A percentile compares a stretch with the other conserved stretches of the same genome.
Evolutionary conservation across 2,113 vertebrate genomes (phyloP).

Genomic region (Pavo muticus): DNA sequence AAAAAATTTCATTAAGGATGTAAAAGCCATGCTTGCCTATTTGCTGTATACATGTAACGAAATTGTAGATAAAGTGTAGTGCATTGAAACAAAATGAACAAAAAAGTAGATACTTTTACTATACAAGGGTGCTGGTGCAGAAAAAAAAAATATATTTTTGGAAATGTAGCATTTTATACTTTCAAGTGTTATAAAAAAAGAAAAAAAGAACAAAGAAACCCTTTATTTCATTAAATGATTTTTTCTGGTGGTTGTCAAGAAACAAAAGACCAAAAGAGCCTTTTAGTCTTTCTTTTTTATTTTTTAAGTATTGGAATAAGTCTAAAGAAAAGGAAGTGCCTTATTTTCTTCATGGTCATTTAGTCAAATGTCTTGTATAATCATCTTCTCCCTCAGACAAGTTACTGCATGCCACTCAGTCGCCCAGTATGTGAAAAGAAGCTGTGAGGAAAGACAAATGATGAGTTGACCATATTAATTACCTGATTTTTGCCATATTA

Average conservation of each 20-base stretch:
- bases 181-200: conserved; percentile 92
- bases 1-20: conserved; percentile 89
- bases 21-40: conserved; percentile 96
- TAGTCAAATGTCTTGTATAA: conserved; percentile 84
- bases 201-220: conserved; percentile 92
- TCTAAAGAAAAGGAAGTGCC: conserved; percentile 93
- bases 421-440: conserved; percentile 80
- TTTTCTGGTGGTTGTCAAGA: conserved; percentile 90
- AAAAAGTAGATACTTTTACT: conserved; percentile 89
- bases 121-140: conserved; percentile 91
- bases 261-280: conserved; percentile 92
- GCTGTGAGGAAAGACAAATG: conserved; percentile 75
- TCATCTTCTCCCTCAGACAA: conserved; percentile 83
- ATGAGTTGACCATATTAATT: conserved; percentile 79
- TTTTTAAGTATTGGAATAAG: conserved; percentile 89
- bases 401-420: conserved; percentile 80
- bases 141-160: conserved; percentile 93
- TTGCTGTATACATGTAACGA: conserved; percentile 93
- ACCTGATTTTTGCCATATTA: conserved; percentile 77
- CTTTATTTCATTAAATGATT: conserved; percentile 94
- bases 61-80: conserved; percentile 93
- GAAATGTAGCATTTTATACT: conserved; percentile 95
- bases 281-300: conserved; percentile 88
- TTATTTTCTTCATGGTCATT: conserved; percentile 92
- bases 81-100: conserved; percentile 87